Conservation (phyloP, 2,888 invertebrate species). For the Aspidiotus destructor region DNA sequence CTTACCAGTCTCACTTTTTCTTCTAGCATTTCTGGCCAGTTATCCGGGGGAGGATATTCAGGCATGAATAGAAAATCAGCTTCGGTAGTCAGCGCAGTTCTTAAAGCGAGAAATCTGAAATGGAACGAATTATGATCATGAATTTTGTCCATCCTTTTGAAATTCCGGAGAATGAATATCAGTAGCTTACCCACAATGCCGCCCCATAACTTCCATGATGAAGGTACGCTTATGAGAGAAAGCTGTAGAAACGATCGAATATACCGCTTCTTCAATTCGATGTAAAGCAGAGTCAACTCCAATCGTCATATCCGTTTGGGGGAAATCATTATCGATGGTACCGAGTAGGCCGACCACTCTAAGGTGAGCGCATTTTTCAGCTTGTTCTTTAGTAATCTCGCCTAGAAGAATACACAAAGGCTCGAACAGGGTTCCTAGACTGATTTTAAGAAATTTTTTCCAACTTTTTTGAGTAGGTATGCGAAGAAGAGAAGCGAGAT, state of each 20-base stretch:
- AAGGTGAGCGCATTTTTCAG: slow-evolving; percentile 59
- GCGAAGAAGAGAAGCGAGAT: no score
- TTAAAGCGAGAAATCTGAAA: slow-evolving; percentile 87
- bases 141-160: no score
- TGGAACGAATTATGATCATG: no score
- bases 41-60: slow-evolving; percentile 85
- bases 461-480: no score
- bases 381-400: slow-evolving; percentile 64
- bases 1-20: slow-evolving; percentile 85
- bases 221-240: slow-evolving; percentile 98
- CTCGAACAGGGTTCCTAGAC: no score
- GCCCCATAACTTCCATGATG: slow-evolving; percentile 99
- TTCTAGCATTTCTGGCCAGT: slow-evolving; percentile 90
- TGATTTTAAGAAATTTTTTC: no score
- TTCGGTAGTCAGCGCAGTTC: slow-evolving; percentile 90
- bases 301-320: slow-evolving; percentile 99
- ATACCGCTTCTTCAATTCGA: slow-evolving; percentile 95
- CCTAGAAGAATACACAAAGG: slow-evolving; percentile 39
- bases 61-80: slow-evolving; percentile 98
- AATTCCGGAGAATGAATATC: no score
- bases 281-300: slow-evolving; percentile 96
- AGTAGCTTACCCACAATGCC: slow-evolving; percentile 87
- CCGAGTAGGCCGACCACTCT: slow-evolving; percentile 98
- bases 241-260: slow-evolving; percentile 95
- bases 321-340: slow-evolving; percentile 99